Evolutionary conservation across 2,888 invertebrate species (phyloP), one percentile per base, ranked within the genome.

Genomic region (Philopedon plagiatum): DNA sequence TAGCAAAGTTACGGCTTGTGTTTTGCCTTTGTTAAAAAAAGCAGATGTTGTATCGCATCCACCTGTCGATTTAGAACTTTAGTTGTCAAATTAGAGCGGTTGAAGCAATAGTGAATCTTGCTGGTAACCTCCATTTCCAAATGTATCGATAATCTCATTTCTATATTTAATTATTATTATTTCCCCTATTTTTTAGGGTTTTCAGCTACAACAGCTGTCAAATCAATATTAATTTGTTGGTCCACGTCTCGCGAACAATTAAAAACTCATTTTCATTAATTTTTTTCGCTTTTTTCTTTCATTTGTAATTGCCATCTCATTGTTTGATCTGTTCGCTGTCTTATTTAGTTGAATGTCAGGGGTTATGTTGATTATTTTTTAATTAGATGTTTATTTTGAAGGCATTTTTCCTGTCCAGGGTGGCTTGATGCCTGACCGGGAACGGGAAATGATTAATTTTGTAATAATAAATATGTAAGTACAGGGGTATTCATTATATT

Each of bases 281-380:
- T 58, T 46, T 60, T 67, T 41, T 29, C 58, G 15, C 1, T n/a
- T 46, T 21, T 15, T 44, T 29, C 29, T 61, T 57, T 67, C 61
- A 61, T 67, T 67, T 67, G 51, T 67, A 68, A 68, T 68, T 68
- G 68, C 68, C 68, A 41, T 68, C 61, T 68, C 58, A 68, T 68
- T 68, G 68, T 68, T 61, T 58, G 68, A 68, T 68, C 58, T 46
- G 68, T 68, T 61, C n/a, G 61, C 68, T 68, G 68, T 68, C 68
- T 68, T 68, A 61, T 68, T 61, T 68, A 61, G 68, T 58, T 49
- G 11, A 49, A 61, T 61, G 68, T 68, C 68, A 54, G 61, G 37
- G 26, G 39, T 23, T 68, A 61, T 61, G 19, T 58, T 68, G 54
- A 68, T 68, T 68, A 61, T 68, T 61, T 68, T 68, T 68, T 67